phyloP scores from a whole-genome alignment of 2,888 invertebrate genomes.

The Megamerina dolium region DNA sequence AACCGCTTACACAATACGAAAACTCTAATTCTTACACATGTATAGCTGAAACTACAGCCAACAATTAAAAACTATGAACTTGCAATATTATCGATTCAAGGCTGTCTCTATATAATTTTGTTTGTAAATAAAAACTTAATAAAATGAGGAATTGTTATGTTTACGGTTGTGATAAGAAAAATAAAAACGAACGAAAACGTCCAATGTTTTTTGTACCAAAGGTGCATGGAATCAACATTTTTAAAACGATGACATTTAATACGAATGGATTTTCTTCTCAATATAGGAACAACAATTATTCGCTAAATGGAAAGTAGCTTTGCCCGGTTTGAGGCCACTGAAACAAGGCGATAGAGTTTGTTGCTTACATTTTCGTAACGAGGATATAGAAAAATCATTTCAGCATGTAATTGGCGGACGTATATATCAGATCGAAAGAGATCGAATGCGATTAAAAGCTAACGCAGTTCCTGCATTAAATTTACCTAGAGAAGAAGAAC shows the following conservation, averaged over 20 bases:
- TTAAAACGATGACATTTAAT: background rate
- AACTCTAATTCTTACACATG: too few species aligned
- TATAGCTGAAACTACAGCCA: too few species aligned
- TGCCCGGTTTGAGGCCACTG: slow-evolving; percentile 28
- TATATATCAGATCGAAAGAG: slow-evolving; percentile 31
- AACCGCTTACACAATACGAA: too few species aligned
- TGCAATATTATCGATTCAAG: too few species aligned
- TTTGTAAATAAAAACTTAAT: too few species aligned
- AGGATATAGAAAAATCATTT: slow-evolving; percentile 30
- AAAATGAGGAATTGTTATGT: slow-evolving; percentile 34
- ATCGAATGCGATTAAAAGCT: slow-evolving; percentile 26
- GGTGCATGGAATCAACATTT: slow-evolving; percentile 8
- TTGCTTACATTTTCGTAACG: slow-evolving; percentile 28
- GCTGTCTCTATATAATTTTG: too few species aligned
- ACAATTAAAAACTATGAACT: too few species aligned
- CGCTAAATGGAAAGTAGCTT: slow-evolving; percentile 27
- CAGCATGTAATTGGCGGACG: slow-evolving; percentile 33
- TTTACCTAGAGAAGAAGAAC: slow-evolving; percentile 17
- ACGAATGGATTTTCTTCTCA: background rate
- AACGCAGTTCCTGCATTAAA: slow-evolving; percentile 31
- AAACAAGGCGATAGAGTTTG: slow-evolving; percentile 32
- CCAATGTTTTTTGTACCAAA: slow-evolving; percentile 34
- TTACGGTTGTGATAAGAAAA: slow-evolving; percentile 29
- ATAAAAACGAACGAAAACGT: slow-evolving; percentile 21
- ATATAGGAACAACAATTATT: slow-evolving; percentile 24